Percentiles rank a stretch among this genome's conserved stretches.
Evolutionary conservation across 1,140 invertebrate species (phyloP).

Genomic region (Drosophila willistoni): DNA sequence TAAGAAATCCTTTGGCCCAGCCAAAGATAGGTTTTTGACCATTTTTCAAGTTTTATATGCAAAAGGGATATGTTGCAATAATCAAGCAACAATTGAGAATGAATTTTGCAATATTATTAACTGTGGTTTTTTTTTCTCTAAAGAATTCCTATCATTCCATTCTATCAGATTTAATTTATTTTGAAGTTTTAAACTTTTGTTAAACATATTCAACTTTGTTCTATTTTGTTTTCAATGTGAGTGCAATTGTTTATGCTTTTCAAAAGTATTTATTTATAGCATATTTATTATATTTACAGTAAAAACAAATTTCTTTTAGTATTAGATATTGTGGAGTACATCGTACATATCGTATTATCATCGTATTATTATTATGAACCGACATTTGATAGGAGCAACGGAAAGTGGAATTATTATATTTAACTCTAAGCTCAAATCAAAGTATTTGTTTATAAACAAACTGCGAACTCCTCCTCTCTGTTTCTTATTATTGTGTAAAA

Average conservation of each 20-base stretch:
- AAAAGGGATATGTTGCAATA: constrained; percentile 17
- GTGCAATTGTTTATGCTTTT: constrained; percentile 81
- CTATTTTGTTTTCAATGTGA: constrained; percentile 53
- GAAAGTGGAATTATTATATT: constrained; percentile 17
- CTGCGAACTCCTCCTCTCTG: background rate
- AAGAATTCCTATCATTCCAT: constrained; percentile 42
- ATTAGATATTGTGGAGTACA: constrained; percentile 41
- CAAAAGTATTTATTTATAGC: constrained; percentile 74
- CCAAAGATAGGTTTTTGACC: background rate
- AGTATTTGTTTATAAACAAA: constrained; percentile 28
- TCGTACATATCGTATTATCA: constrained; percentile 76
- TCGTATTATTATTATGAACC: constrained; percentile 38
- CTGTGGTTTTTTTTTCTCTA: constrained; percentile 5
- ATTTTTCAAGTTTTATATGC: background rate
- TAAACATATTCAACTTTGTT: constrained; percentile 43
- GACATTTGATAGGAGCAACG: constrained; percentile 32
- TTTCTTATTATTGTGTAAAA: constrained; percentile 1
- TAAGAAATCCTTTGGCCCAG: background rate
- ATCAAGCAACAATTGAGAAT: constrained; percentile 4
- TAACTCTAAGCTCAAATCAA: constrained; percentile 19
- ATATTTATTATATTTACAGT: constrained; percentile 50
- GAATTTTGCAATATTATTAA: background rate
- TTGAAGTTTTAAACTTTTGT: constrained; percentile 61
- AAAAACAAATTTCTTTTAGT: constrained; percentile 38
- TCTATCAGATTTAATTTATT: constrained; percentile 64